Base-by-base conservation (phyloP, 2,113 vertebrate genomes). In the Picathartes gymnocephalus region DNA sequence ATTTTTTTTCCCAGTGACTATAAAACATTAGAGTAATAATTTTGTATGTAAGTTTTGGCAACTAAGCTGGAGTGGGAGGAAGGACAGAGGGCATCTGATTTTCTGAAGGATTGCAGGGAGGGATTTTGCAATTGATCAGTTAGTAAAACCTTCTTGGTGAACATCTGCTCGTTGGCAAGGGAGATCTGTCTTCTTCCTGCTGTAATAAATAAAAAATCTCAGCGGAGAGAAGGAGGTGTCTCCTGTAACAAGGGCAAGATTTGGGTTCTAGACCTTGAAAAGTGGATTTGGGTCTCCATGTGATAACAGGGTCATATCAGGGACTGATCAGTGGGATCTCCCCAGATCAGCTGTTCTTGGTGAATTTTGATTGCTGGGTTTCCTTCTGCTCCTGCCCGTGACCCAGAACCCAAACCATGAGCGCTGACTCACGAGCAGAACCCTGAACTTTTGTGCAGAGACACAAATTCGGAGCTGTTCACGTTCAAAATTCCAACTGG, bases 111-210 rank as follows among this genome's bases (percentile, higher is more conserved):
- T 95, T 95, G 89, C 94, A 97, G 57, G 15, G 70, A 73, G 77
- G 64, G 93, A 86, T 93, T 95, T 95, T 93, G 92, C 90, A 95
- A 95, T 81, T 90, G 86, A 93, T 97, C 92, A 76, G 35, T 95
- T 33, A 31, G 48, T 45, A 58, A 90, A 90, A 81, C 13, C 66
- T 45, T 45, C 78, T 74, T 44, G n/a, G 86, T 92, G 74, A 65
- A 93, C 64, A 80, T 92, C 78, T 96, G 77, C 50, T 93, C 22
- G 42, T 81, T 92, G 81, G 84, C 91, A 92, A 37, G 72, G 68
- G 28, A 86, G 20, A 45, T 39, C 16, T 72, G 24, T 42, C 57
- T 37, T 61, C 76, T 76, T 88, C 73, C 62, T 81, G 70, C 17
- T 51, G 35, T 4, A 81, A 54, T 25, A 56, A 86, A 60, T 20